Percentiles rank a stretch among this genome's conserved stretches.
These are phyloP conservation scores for Anguilla anguilla DNA, from an alignment of 2,797 vertebrate genomes.

Conservation along the genomic window DNA sequence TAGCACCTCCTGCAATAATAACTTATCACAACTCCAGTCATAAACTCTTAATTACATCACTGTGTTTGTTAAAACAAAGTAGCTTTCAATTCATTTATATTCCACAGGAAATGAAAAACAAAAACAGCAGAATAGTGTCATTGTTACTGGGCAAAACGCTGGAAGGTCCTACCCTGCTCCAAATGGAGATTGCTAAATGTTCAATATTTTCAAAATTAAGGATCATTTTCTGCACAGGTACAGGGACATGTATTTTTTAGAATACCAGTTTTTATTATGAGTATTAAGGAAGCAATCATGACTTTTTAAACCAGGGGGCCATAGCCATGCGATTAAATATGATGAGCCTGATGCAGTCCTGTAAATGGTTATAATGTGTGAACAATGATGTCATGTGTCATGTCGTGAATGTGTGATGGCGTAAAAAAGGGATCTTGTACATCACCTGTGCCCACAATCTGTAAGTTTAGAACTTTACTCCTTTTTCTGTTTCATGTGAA, in stretches of 20 bases:
- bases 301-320: too few relatives aligned
- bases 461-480: too few relatives aligned
- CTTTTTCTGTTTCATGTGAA: too few relatives aligned
- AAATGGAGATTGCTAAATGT: too few relatives aligned
- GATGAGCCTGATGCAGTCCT: neutral
- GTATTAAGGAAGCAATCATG: too few relatives aligned
- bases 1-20: neutral
- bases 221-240: too few relatives aligned
- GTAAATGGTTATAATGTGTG: neutral
- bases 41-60: neutral
- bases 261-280: too few relatives aligned
- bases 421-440: too few relatives aligned
- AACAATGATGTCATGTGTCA: neutral
- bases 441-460: too few relatives aligned
- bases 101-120: neutral
- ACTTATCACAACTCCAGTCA: neutral
- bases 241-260: too few relatives aligned
- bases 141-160: neutral
- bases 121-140: neutral
- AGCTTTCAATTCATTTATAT: neutral
- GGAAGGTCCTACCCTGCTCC: too few relatives aligned
- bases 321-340: neutral
- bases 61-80: neutral
- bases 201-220: too few relatives aligned
- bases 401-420: neutral